Evolutionary conservation across 2,113 vertebrate species (phyloP).

Genomic region (Parotia lawesii): DNA sequence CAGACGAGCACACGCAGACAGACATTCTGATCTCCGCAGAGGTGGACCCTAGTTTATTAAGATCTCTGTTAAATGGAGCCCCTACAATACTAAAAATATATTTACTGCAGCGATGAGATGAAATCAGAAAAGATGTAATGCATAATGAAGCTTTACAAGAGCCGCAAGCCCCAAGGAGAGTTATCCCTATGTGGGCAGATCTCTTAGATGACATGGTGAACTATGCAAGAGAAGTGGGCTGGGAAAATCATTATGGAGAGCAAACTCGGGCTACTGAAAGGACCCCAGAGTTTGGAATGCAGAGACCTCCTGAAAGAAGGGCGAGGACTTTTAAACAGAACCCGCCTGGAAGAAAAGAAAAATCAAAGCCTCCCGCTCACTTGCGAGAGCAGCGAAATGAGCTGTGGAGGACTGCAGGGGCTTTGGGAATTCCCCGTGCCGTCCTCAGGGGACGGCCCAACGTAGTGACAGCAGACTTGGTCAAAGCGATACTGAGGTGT

Average conservation of each 20-base stretch:
- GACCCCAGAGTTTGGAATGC: background rate
- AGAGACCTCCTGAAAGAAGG: background rate
- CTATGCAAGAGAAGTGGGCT: background rate
- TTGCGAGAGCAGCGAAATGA: fast-evolving
- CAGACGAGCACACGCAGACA: fast-evolving
- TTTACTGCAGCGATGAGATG: background rate
- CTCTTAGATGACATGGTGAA: background rate
- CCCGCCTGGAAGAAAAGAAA: fast-evolving
- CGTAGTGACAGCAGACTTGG: fast-evolving
- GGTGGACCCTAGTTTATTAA: background rate
- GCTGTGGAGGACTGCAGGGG: background rate
- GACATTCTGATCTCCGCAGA: background rate
- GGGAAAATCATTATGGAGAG: background rate
- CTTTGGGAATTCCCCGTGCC: background rate
- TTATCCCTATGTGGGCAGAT: background rate
- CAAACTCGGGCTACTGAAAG: background rate
- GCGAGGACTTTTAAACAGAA: background rate
- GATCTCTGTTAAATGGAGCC: background rate
- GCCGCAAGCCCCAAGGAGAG: background rate
- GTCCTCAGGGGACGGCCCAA: background rate
- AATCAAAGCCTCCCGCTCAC: background rate
- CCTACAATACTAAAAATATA: background rate
- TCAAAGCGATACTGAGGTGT: background rate
- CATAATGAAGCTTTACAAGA: background rate
- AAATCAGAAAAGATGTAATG: background rate